Evolutionary conservation across 2,113 vertebrate species (phyloP), one percentile per base, ranked within the genome.

Genomic region (Pogona vitticeps): DNA sequence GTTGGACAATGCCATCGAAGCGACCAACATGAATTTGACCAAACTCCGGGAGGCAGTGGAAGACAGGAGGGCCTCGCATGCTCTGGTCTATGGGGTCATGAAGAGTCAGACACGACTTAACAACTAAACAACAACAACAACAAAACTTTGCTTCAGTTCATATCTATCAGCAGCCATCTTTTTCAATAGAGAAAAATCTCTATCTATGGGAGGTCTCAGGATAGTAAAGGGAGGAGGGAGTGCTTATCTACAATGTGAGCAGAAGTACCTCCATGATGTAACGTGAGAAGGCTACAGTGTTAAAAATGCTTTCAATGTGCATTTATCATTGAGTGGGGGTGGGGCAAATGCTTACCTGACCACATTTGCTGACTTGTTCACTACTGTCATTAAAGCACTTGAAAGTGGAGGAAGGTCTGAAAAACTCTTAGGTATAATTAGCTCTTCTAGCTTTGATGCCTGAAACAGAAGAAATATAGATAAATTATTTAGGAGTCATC

Each of bases 401-500:
- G 98, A 98, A 86, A 99, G 96, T 21, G 97, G 97, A 3, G 98
- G 98, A 90, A 99, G 97, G 65, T 98, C 97, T 33, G 96, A 94
- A 72, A 97, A 26, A 1, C 94, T 90, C 89, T 96, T 96, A 3
- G 97, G 97, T 4, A 92, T 63, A 26, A 84, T 83, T 33, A 98
- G 80, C 13, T 97, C 97, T 90, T 97, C 94, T 42, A 89, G 86
- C 92, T 94, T 92, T 77, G 96, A 93, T 89, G 80, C 80, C 97
- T 97, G 42, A 80, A 93, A 0, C 5, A 73, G 14, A 7, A 33
- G 82, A 40, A 90, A 88, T 36, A 82, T 1, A 80, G 67, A 67
- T 4, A 56, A 36, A 33, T 20, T 63, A 18, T 40, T 20, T 1
- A 83, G 75, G 46, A 52, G 46, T 9, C 87, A 82, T 76, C 15